phyloP scores from a whole-genome alignment of 1,140 invertebrate genomes.

The Nasonia longicornis region DNA sequence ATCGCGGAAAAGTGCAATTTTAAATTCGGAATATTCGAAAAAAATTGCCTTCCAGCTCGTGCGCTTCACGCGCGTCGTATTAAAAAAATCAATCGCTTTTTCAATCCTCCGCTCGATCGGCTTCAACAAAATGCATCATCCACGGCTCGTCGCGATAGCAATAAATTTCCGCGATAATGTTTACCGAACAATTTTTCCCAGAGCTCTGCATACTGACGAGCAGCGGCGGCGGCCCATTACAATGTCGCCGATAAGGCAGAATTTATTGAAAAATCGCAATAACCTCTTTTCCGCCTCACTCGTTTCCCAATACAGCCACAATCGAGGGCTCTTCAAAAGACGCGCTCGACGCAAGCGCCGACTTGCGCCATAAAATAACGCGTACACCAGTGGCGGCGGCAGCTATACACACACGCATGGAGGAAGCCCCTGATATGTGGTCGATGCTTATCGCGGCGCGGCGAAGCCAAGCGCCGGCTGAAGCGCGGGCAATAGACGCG shows the following conservation, averaged over 20 bases:
- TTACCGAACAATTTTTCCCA: neutral
- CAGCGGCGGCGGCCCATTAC: neutral
- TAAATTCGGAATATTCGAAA: neutral
- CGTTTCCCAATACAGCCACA: constrained; percentile 18
- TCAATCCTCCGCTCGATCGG: neutral
- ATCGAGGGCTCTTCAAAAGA: neutral
- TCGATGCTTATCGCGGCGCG: neutral
- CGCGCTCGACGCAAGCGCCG: neutral
- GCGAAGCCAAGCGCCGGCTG: neutral
- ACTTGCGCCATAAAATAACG: constrained; percentile 1
- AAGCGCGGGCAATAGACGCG: neutral
- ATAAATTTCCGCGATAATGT: neutral
- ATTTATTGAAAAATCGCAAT: constrained; percentile 24
- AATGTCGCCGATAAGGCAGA: neutral
- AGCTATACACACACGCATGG: too few relatives aligned
- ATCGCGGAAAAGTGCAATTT: neutral
- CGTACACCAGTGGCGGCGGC: neutral
- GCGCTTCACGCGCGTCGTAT: neutral
- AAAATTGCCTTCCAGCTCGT: neutral
- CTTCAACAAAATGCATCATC: too few relatives aligned
- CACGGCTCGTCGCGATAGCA: too few relatives aligned
- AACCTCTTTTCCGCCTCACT: constrained; percentile 25
- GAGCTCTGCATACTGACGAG: neutral
- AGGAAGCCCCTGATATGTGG: neutral
- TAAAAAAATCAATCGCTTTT: neutral